Evolutionary conservation across 2,888 invertebrate genomes (phyloP), one percentile per base, ranked within the genome.

Genomic region (Xiphydria camelus): DNA sequence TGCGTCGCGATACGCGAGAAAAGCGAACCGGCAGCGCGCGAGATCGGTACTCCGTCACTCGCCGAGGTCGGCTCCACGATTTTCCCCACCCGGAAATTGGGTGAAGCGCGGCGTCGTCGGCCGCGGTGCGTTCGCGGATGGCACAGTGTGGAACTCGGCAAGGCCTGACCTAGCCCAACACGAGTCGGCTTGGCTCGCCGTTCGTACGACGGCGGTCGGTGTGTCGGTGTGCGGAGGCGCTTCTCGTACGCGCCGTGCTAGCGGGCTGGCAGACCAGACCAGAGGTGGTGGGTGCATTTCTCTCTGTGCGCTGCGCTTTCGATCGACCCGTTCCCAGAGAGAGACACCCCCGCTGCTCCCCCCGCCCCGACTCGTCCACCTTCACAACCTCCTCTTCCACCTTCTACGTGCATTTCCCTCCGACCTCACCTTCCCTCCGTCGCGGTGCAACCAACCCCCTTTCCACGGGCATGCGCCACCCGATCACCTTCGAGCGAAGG

Each of bases 111-210:
- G 14, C 31, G 31, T 33, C 35, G 35, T 15, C 20, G 29, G 22
- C 46, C 12, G 9, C 40, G 20, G 41, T 12, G 25, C 36, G 51
- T 44, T 60, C 67, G 68, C 67, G 68, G 68, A 70, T 69, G 70
- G 67, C 70, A 71, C 69, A 71, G 64, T 70, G 69, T 66, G 66
- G 62, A 69, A 73, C 73, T 71, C 73, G 72, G 73, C 64, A 64
- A 70, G 70, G 70, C 73, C 74, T 73, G 75, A 75, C 75, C 75
- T 75, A 73, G 70, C 74, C 67, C 75, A 74, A 73, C 74, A 66
- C 72, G 70, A 68, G 65, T 64, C 64, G 61, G 68, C 70, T 71
- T 69, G 71, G 64, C 70, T 67, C 59, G 62, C 49, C 57, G 52
- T 54, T 54, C 59, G 48, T n/a, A n/a, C n/a, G n/a, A n/a, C n/a